Percentiles rank a stretch among this genome's conserved stretches.
Conservation (phyloP, 2,888 invertebrate species). For the Tetrapedia diversipes region DNA sequence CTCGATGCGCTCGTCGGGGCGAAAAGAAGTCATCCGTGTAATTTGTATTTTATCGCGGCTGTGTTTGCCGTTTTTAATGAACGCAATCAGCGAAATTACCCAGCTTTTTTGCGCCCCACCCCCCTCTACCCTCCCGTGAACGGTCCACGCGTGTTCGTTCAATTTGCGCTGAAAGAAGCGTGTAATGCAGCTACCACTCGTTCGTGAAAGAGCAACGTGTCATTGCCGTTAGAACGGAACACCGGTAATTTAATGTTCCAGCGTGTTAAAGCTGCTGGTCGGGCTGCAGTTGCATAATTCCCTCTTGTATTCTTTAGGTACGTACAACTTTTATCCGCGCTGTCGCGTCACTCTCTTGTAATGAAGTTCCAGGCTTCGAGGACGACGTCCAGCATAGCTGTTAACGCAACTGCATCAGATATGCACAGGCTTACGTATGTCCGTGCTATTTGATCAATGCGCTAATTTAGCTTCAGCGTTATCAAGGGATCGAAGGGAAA, state of each 20-base stretch:
- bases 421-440: too few relatives aligned
- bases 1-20: constrained; percentile 11
- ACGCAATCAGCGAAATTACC: background rate
- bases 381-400: too few relatives aligned
- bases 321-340: too few relatives aligned
- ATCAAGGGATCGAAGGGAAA: too few relatives aligned
- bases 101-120: background rate
- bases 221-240: constrained; percentile 13
- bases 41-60: constrained; percentile 1
- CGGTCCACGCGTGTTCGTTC: background rate
- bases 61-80: background rate
- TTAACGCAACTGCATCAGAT: too few relatives aligned
- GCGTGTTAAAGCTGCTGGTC: constrained; percentile 4
- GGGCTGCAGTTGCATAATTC: background rate
- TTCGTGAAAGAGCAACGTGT: background rate
- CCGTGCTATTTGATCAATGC: too few relatives aligned
- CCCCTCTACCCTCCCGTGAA: background rate
- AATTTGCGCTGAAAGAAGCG: background rate
- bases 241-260: constrained; percentile 2
- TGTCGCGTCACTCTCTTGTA: background rate
- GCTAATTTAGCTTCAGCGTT: too few relatives aligned
- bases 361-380: background rate
- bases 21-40: constrained; percentile 18
- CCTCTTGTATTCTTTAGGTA: background rate
- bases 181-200: constrained; percentile 3